phyloP scores from a whole-genome alignment of 2,113 vertebrate species.

The Nycticebus coucang region DNA sequence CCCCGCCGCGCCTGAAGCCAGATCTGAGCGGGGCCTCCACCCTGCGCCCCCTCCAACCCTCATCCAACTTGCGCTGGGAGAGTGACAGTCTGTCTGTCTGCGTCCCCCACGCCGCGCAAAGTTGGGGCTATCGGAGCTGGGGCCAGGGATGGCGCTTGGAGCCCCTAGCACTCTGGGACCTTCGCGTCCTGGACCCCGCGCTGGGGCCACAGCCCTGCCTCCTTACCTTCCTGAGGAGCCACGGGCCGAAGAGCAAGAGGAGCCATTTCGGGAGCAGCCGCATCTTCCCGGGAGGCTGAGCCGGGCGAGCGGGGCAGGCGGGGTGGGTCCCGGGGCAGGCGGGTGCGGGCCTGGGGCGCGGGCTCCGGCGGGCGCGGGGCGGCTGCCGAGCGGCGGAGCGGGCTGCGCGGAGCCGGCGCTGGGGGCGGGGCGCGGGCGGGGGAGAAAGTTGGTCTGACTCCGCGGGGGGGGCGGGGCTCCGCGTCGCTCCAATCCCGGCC shows the following conservation, averaged over 20 bases:
- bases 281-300: slow-evolving; percentile 68
- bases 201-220: not conserved
- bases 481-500: slow-evolving; percentile 74
- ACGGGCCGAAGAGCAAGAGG: slow-evolving; percentile 74
- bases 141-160: slow-evolving; percentile 4
- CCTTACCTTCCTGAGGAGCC: slow-evolving; percentile 78
- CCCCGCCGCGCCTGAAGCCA: slow-evolving; percentile 48
- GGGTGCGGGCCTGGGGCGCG: not conserved
- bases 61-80: slow-evolving; percentile 67
- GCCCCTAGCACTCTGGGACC: slow-evolving; percentile 26
- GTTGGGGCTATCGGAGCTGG: slow-evolving; percentile 65
- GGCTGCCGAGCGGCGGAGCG: slow-evolving; percentile 19
- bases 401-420: slow-evolving; percentile 60
- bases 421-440: slow-evolving; percentile 78
- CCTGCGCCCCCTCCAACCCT: slow-evolving; percentile 23
- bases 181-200: not conserved
- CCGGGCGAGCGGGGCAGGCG: slow-evolving; percentile 3
- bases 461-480: slow-evolving; percentile 73
- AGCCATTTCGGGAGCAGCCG: slow-evolving; percentile 76
- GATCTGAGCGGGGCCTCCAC: not conserved
- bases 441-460: slow-evolving; percentile 79
- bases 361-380: not conserved
- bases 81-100: slow-evolving; percentile 64
- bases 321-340: not conserved
- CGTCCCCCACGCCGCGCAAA: slow-evolving; percentile 49